Percentiles rank a stretch among this genome's conserved stretches.
These are phyloP conservation scores for Caiman crocodilus DNA, from an alignment of 2,797 vertebrate genomes.

Conservation along the genomic window DNA sequence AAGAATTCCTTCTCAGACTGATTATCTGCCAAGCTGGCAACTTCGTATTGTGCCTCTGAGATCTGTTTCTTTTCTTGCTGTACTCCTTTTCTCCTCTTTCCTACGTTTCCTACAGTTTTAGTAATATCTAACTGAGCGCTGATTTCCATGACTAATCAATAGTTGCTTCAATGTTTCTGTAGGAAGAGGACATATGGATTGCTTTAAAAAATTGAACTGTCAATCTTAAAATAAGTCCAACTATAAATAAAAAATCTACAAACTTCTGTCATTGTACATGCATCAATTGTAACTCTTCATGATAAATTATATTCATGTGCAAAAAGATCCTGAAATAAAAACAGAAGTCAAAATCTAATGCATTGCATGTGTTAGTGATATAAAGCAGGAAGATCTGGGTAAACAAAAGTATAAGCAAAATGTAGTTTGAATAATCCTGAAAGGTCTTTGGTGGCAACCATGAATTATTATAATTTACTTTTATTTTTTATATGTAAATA, in stretches of 20 bases:
- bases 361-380: background rate
- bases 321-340: background rate
- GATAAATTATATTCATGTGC: background rate
- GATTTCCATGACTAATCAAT: conserved; percentile 15
- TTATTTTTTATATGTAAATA: conserved; percentile 51
- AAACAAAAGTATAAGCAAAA: conserved; percentile 44
- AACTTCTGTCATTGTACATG: background rate
- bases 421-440: conserved; percentile 20
- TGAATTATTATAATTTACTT: conserved; percentile 9
- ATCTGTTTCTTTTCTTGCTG: background rate
- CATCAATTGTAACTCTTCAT: background rate
- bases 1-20: fast-evolving
- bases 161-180: background rate
- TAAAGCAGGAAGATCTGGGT: background rate
- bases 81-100: too few relatives aligned
- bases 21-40: background rate
- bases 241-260: conserved; percentile 24
- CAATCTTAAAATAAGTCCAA: background rate
- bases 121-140: conserved; percentile 14
- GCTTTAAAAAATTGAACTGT: conserved; percentile 53
- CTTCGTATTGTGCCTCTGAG: background rate
- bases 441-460: conserved; percentile 25
- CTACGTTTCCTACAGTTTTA: background rate
- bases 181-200: conserved; percentile 18
- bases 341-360: background rate